phyloP scores from a whole-genome alignment of 2,888 invertebrate species.

The Rhagonycha fulva region DNA sequence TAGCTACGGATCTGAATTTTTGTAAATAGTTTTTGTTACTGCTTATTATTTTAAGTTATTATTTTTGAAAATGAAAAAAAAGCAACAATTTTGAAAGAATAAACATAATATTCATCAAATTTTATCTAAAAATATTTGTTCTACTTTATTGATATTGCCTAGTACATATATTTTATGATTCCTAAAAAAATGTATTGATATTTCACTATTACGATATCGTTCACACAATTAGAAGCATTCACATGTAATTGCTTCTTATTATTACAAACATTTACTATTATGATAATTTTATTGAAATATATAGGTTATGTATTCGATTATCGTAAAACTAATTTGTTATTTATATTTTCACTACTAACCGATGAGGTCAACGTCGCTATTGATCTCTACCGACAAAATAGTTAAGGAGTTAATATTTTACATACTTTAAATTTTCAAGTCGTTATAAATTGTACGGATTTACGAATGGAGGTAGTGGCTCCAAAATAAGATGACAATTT shows the following conservation, averaged over 20 bases:
- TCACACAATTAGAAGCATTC: not conserved
- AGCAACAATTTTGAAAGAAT: not conserved
- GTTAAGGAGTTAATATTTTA: not conserved
- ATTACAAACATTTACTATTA: not conserved
- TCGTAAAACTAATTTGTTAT: not conserved
- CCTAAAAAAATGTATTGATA: not conserved
- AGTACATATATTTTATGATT: not conserved
- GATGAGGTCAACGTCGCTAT: not conserved
- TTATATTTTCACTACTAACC: not conserved
- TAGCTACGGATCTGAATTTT: too few relatives aligned
- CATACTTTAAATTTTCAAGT: not conserved
- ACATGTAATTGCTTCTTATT: not conserved
- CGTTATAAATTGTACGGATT: not conserved
- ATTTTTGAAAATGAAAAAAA: not conserved
- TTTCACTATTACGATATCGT: not conserved
- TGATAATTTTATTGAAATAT: not conserved
- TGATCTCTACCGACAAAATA: not conserved
- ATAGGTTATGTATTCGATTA: not conserved
- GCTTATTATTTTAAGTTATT: not conserved
- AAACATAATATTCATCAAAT: not conserved
- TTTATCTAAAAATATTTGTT: not conserved
- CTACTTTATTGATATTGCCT: not conserved
- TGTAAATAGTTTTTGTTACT: too few relatives aligned
- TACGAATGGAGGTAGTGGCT: not conserved
- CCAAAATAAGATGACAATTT: not conserved